A percentile compares a stretch with the other conserved stretches of the same genome.
phyloP scores from a whole-genome alignment of 2,113 vertebrate species.

The Calyptommatus sinebrachiatus region DNA sequence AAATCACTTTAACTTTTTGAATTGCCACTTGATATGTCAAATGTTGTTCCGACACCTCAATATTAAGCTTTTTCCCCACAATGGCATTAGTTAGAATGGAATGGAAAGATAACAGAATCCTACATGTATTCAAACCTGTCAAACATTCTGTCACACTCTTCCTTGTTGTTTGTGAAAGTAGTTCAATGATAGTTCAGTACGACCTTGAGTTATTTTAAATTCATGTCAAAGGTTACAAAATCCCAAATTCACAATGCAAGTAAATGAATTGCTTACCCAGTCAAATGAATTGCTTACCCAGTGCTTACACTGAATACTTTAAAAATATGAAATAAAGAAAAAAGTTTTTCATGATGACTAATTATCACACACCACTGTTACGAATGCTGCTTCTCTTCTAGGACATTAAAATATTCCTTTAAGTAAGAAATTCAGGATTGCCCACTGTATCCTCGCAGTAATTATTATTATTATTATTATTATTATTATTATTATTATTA shows the following conservation, averaged over 20 bases:
- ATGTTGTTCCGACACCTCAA: neutral
- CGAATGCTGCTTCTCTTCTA: neutral
- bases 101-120: neutral
- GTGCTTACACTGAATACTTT: neutral
- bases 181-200: neutral
- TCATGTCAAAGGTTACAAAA: neutral
- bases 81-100: neutral
- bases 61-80: neutral
- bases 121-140: neutral
- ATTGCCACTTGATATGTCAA: neutral
- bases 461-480: too few relatives aligned
- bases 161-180: neutral
- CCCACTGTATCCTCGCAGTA: too few relatives aligned
- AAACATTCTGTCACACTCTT: neutral
- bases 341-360: neutral
- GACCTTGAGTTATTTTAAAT: conserved; percentile 2
- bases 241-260: neutral
- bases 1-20: conserved; percentile 12
- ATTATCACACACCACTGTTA: neutral
- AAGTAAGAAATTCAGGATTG: too few relatives aligned
- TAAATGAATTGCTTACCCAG: neutral
- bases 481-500: too few relatives aligned
- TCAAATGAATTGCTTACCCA: neutral
- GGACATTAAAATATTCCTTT: too few relatives aligned
- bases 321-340: neutral